Conservation (phyloP, 2,888 invertebrate species). For the Chydorus sphaericus region DNA sequence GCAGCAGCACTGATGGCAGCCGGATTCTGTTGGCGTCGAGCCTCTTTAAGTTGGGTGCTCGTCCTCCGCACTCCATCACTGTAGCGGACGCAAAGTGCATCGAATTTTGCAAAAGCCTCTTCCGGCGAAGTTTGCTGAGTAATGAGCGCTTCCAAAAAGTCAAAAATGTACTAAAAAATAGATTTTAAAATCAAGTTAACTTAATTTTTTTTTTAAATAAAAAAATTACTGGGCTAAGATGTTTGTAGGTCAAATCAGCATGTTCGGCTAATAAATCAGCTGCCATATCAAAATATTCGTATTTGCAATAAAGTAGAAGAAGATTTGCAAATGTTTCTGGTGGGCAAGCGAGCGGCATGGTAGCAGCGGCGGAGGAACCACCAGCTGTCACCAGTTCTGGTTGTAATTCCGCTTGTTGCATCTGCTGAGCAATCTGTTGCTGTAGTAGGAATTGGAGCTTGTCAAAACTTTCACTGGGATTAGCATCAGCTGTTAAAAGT, state of each 20-base stretch:
- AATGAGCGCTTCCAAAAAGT: conserved; percentile 90
- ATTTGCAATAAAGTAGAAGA: conserved; percentile 84
- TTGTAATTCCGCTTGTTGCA: not conserved
- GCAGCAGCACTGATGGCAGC: conserved; percentile 77
- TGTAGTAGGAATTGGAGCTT: conserved; percentile 84
- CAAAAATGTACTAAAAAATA: conserved; percentile 61
- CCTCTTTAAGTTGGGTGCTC: conserved; percentile 87
- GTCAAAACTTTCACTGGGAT: conserved; percentile 85
- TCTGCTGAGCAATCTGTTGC: conserved; percentile 42
- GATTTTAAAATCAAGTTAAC: not conserved
- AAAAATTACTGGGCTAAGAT: conserved; percentile 62
- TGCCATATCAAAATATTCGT: conserved; percentile 92
- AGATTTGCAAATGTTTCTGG: conserved; percentile 95
- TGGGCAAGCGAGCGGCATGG: conserved; percentile 53
- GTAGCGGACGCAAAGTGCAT: conserved; percentile 79
- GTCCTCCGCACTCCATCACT: conserved; percentile 78
- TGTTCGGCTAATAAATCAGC: conserved; percentile 97
- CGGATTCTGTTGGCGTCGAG: conserved; percentile 74
- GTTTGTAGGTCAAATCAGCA: conserved; percentile 88
- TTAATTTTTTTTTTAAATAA: not conserved
- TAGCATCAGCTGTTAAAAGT: conserved; percentile 70
- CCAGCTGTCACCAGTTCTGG: not conserved
- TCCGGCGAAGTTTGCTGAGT: conserved; percentile 93
- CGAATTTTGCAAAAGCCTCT: conserved; percentile 89
- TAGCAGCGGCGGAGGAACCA: no score